Percentiles rank a stretch among this genome's conserved stretches.
Conservation (phyloP, 2,113 vertebrate genomes). For the Atractosteus spatula region DNA sequence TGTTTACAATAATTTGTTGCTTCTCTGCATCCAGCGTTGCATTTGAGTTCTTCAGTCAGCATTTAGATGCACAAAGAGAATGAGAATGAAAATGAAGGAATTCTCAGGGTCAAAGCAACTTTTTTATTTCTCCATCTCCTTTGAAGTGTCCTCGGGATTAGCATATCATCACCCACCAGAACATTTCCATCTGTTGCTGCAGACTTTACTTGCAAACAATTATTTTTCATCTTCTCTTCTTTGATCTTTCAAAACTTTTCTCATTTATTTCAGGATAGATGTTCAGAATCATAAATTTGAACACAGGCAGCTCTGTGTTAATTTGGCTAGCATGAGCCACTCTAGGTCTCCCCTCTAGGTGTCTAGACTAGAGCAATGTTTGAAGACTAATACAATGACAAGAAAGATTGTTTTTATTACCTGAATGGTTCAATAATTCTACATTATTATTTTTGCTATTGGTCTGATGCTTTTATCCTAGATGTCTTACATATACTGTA, state of each 20-base stretch:
- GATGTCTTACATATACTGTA: no score
- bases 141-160: constrained; percentile 28
- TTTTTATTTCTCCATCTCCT: constrained; percentile 31
- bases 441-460: no score
- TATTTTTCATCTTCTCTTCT: constrained; percentile 26
- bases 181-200: constrained; percentile 41
- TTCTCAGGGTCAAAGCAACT: constrained; percentile 32
- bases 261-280: background rate
- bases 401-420: no score
- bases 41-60: background rate
- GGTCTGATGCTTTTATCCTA: no score
- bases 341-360: no score
- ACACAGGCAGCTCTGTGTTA: background rate
- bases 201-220: constrained; percentile 33
- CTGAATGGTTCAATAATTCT: no score
- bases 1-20: background rate
- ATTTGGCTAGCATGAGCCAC: background rate
- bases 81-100: background rate
- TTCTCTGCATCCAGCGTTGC: background rate
- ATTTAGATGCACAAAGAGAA: background rate
- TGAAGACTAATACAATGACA: no score
- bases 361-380: no score
- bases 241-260: background rate
- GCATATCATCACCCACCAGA: constrained; percentile 27
- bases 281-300: background rate